Percentiles rank a stretch among this genome's conserved stretches.
Evolutionary conservation across 1,140 invertebrate genomes (phyloP).

Genomic region (Sesamia nonagrioides): DNA sequence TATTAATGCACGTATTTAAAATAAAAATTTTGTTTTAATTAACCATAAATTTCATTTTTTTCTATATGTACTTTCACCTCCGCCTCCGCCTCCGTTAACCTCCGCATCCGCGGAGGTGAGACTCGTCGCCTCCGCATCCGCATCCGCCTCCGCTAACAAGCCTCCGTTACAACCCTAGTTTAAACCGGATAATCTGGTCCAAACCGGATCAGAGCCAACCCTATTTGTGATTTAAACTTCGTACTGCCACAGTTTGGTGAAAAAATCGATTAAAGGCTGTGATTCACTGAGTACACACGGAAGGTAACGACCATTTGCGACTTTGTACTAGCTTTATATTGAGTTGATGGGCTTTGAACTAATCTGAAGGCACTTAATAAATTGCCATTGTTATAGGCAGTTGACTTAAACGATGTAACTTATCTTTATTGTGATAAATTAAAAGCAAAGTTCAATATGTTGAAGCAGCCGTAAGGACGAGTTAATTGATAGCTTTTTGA

Average conservation of each 20-base stretch:
- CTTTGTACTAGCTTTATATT: not conserved
- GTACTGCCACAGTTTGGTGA: not conserved
- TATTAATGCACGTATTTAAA: no score
- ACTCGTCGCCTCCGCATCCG: no score
- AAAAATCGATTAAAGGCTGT: not conserved
- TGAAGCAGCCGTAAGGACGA: not conserved
- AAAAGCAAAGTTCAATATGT: slow-evolving; percentile 2
- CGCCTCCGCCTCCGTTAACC: no score
- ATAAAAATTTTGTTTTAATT: no score
- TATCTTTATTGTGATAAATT: slow-evolving; percentile 41
- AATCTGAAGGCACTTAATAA: slow-evolving; percentile 8
- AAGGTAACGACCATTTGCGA: not conserved
- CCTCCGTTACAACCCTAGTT: no score
- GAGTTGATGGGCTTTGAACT: not conserved
- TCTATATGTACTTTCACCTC: no score
- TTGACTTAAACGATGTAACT: not conserved
- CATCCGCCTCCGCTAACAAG: no score
- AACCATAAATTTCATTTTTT: no score
- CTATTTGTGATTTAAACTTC: not conserved
- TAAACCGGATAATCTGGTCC: slow-evolving; percentile 3
- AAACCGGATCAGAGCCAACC: not conserved
- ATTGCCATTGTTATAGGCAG: not conserved
- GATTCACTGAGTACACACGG: not conserved
- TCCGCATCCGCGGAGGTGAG: no score
- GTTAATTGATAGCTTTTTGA: slow-evolving; percentile 2